A percentile compares a stretch with the other conserved stretches of the same genome.
These are phyloP conservation scores for Cephus spinipes DNA, from an alignment of 2,888 invertebrate species.

Conservation along the genomic window DNA sequence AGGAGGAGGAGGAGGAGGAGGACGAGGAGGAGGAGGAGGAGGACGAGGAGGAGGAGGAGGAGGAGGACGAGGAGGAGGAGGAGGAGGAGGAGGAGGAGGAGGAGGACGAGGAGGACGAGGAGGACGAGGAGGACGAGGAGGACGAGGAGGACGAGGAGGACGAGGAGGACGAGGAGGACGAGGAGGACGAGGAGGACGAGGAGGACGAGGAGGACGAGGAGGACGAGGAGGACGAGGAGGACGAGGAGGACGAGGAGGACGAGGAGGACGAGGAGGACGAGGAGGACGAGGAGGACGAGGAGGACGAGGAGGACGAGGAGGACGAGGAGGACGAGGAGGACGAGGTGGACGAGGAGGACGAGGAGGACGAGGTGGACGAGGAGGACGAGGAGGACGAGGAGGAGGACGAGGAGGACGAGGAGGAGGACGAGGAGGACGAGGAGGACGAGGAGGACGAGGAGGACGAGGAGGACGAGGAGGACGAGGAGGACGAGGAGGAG, in stretches of 20 bases:
- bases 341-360: neutral
- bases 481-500: neutral
- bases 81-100: neutral
- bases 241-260: slow-evolving; percentile 1
- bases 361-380: neutral
- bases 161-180: slow-evolving; percentile 1
- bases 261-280: slow-evolving; percentile 6
- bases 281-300: neutral
- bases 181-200: slow-evolving; percentile 1
- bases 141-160: neutral
- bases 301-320: neutral
- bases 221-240: neutral
- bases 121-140: neutral
- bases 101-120: neutral
- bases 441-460: neutral
- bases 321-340: slow-evolving; percentile 1
- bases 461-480: neutral
- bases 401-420: neutral
- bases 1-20: neutral
- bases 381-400: slow-evolving; percentile 1
- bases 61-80: neutral
- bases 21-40: neutral
- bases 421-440: neutral
- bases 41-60: neutral
- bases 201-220: slow-evolving; percentile 1